Base-by-base conservation (phyloP, 2,888 invertebrate genomes). In the Byasa hedistus region DNA sequence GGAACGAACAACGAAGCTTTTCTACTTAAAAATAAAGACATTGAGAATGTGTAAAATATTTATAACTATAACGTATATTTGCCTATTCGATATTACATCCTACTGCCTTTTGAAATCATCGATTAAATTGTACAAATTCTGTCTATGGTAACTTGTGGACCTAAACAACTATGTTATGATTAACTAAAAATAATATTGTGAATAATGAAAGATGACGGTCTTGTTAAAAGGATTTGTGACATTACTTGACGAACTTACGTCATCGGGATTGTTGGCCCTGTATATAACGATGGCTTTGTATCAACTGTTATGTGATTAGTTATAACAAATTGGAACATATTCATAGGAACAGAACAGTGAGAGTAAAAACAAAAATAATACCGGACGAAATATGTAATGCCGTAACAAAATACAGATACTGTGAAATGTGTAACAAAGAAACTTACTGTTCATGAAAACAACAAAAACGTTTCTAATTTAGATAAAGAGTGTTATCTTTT, bases 71-170 rank as follows among this genome's bases (percentile, higher is more conserved):
- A 64, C 48, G 36, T 66, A 68, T 61, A 57, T 51, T 57, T 63
- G 58, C 59, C 66, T 65, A 64, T 22, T 51, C 58, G 55, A 64
- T 61, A 51, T 59, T 63, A 60, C 19, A 57, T 39, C 22, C 72
- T 75, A 76, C 76, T 76, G 72, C 71, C 69, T 72, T 70, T 71
- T 75, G 76, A 76, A 76, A 70, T 70, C 65, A 24, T 68, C 66
- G 71, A 74, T 78, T 80, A 79, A n/a, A 86, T 87, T 87, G 85
- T 89, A 87, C 85, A 81, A 76, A 79, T 78, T 62, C 58, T 72
- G 76, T 76, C 78, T 84, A 85, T 87, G 89, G 89, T 89, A 89
- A 89, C 89, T 81, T 81, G 83, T 83, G 79, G 79, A 81, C 85
- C 62, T 87, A 83, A 69, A 65, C 72, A n/a, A 76, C 85, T 85